Percentiles rank a stretch among this genome's conserved stretches.
These are phyloP conservation scores for Drosophila quadrilineata DNA, from an alignment of 1,140 invertebrate species.

Conservation along the genomic window DNA sequence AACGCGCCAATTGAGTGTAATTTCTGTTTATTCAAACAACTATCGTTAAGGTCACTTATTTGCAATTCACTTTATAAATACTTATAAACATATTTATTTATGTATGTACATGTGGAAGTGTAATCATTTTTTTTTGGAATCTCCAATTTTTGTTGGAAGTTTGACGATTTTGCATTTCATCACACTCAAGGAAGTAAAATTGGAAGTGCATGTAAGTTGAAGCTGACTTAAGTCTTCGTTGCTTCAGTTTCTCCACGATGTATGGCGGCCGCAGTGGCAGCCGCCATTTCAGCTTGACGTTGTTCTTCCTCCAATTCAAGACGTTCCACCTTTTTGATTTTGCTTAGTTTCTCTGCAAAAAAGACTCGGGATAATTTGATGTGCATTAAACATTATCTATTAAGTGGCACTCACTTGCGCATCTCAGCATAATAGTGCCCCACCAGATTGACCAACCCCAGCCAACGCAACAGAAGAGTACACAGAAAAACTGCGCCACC, in stretches of 20 bases:
- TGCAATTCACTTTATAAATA: conserved; percentile 26
- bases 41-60: conserved; percentile 32
- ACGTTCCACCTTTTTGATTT: conserved; percentile 79
- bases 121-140: conserved; percentile 4
- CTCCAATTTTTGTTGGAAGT: conserved; percentile 22
- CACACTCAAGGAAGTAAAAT: conserved; percentile 53
- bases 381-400: neutral
- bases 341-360: conserved; percentile 67
- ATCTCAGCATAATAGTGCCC: conserved; percentile 93
- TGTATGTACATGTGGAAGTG: conserved; percentile 38
- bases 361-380: neutral
- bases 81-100: conserved; percentile 18
- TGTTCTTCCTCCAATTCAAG: conserved; percentile 77
- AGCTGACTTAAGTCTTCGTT: conserved; percentile 64
- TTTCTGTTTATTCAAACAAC: conserved; percentile 4
- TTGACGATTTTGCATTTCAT: conserved; percentile 28
- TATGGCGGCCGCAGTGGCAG: conserved; percentile 27
- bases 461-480: conserved; percentile 96
- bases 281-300: conserved; percentile 67
- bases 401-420: conserved; percentile 85
- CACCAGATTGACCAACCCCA: conserved; percentile 99
- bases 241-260: conserved; percentile 41
- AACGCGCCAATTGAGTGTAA: neutral
- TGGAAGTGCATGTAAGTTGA: conserved; percentile 58
- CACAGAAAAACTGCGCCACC: conserved; percentile 92